Conservation (phyloP, 2,113 vertebrate genomes). For the Sebastes fasciatus region DNA sequence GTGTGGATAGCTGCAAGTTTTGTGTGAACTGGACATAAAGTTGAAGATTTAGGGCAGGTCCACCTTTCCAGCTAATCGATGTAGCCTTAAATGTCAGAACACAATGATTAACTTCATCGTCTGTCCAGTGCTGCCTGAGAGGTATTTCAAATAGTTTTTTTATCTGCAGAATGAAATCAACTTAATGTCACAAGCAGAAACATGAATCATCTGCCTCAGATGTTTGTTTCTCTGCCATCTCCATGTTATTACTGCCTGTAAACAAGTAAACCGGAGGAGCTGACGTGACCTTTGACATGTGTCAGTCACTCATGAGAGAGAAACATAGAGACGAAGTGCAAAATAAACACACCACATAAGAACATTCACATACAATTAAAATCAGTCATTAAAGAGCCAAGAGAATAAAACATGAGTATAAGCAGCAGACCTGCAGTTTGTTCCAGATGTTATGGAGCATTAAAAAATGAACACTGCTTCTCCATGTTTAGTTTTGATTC, state of each 20-base stretch:
- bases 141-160: not conserved
- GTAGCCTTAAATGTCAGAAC: not conserved
- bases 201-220: not conserved
- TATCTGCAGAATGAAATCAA: not conserved
- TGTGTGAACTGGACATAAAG: not conserved
- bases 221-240: not conserved
- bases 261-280: not conserved
- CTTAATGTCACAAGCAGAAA: not conserved
- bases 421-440: too few species aligned
- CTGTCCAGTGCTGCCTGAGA: not conserved
- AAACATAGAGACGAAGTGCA: not conserved
- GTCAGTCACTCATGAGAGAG: not conserved
- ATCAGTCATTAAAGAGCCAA: not conserved
- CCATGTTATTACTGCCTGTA: not conserved
- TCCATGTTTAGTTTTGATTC: too few species aligned
- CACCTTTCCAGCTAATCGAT: not conserved
- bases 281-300: not conserved
- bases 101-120: not conserved
- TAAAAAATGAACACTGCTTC: too few species aligned
- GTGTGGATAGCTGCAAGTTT: not conserved
- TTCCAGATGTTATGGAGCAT: too few species aligned
- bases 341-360: not conserved
- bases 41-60: not conserved
- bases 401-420: not conserved
- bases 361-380: not conserved